Evolutionary conservation across 2,797 vertebrate species (phyloP).

Genomic region (Eidolon dupreanum): DNA sequence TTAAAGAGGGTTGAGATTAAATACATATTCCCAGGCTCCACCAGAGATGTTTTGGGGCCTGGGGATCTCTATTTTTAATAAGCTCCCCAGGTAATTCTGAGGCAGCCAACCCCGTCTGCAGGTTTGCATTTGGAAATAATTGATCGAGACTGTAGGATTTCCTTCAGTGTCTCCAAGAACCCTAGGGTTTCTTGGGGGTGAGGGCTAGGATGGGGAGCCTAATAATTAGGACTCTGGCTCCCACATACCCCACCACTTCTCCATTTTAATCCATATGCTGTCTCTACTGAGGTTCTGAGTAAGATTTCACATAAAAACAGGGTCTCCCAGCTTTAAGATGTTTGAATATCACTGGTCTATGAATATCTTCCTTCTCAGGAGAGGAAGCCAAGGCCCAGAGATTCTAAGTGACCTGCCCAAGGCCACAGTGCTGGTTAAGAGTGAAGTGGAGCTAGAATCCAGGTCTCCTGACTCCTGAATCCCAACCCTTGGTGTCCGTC

Average conservation of each 20-base stretch:
- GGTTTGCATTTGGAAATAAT: background rate
- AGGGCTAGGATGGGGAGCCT: background rate
- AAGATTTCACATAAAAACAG: background rate
- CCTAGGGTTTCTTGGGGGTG: background rate
- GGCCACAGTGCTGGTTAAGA: background rate
- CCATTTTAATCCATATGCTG: background rate
- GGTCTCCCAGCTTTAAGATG: background rate
- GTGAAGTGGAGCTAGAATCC: background rate
- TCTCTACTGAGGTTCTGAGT: background rate
- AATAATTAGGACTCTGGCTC: background rate
- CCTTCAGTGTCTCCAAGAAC: background rate
- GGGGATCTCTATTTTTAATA: conserved; percentile 33
- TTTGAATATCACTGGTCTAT: background rate
- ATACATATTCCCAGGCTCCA: background rate
- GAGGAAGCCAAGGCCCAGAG: background rate
- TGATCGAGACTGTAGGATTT: background rate
- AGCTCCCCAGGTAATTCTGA: conserved; percentile 42
- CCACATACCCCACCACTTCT: background rate
- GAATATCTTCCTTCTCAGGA: background rate
- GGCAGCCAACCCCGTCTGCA: background rate
- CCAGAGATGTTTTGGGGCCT: background rate
- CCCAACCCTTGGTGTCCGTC: background rate
- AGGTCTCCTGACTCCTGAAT: background rate
- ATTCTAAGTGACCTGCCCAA: background rate
- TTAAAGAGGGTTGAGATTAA: background rate